phyloP scores from a whole-genome alignment of 92 coral and sea anemone species.

The Plumapathes pennacea region DNA sequence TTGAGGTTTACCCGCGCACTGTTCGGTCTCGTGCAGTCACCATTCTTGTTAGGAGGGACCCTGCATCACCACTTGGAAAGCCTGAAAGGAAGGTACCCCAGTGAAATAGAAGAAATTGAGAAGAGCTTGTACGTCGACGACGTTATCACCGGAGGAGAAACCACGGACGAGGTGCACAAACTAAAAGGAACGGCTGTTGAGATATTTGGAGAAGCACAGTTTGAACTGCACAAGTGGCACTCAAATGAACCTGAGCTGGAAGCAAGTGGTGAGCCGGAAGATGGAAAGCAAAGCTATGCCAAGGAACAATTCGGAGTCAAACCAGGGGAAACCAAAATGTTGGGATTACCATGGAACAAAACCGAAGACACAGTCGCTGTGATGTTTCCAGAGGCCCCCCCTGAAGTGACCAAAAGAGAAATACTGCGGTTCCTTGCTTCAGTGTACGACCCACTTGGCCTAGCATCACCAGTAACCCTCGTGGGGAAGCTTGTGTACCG shows the following conservation, averaged over 20 bases:
- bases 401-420: conserved; percentile 23
- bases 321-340: conserved; percentile 34
- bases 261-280: conserved; percentile 13
- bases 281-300: conserved; percentile 44
- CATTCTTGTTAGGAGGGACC: conserved; percentile 47
- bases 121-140: conserved; percentile 60
- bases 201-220: conserved; percentile 49
- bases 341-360: conserved; percentile 53
- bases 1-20: conserved; percentile 48
- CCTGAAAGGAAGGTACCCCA: background rate
- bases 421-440: conserved; percentile 22
- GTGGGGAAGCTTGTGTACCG: conserved; percentile 18
- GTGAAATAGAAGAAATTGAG: conserved; percentile 42
- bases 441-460: conserved; percentile 44
- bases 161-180: conserved; percentile 25
- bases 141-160: conserved; percentile 43
- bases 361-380: conserved; percentile 28
- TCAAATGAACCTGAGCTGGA: conserved; percentile 61
- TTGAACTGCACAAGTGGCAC: conserved; percentile 62
- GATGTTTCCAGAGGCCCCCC: conserved; percentile 19
- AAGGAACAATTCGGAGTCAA: conserved; percentile 54
- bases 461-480: too few species aligned
- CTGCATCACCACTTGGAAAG: conserved; percentile 19
- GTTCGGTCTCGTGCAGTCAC: conserved; percentile 46
- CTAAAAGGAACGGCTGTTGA: conserved; percentile 37